phyloP scores from a whole-genome alignment of 2,113 vertebrate species.

The Atractosteus spatula region DNA sequence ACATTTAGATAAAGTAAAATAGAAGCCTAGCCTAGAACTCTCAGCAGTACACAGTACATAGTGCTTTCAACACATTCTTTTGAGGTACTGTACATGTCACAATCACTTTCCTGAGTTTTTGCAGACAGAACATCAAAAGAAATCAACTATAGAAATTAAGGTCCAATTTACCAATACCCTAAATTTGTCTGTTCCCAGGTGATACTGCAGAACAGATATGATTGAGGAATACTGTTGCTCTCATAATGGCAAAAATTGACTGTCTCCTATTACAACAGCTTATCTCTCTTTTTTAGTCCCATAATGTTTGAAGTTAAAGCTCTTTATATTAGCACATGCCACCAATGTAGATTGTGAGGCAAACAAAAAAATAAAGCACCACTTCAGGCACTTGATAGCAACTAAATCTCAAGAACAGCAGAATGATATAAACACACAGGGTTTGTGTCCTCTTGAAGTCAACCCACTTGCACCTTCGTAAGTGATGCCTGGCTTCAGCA shows the following conservation, averaged over 20 bases:
- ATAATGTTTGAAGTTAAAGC: conserved; percentile 96
- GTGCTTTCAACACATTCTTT: conserved; percentile 91
- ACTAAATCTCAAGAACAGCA: conserved; percentile 98
- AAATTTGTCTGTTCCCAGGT: conserved; percentile 73
- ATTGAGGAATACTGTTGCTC: conserved; percentile 89
- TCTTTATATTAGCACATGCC: conserved; percentile 97
- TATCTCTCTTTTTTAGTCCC: conserved; percentile 78
- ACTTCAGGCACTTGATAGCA: conserved; percentile 99
- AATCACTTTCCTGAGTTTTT: conserved; percentile 98
- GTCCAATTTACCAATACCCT: conserved; percentile 87
- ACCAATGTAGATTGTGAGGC: conserved; percentile 96
- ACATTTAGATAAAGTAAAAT: conserved; percentile 83
- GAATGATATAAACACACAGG: conserved; percentile 86
- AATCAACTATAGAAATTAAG: conserved; percentile 86
- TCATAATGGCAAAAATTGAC: conserved; percentile 82
- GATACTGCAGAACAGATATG: conserved; percentile 85
- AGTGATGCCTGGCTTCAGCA: conserved; percentile 75
- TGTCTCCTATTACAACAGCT: conserved; percentile 70
- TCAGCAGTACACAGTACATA: conserved; percentile 73
- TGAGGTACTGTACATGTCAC: conserved; percentile 98
- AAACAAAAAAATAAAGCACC: conserved; percentile 95
- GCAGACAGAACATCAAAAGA: conserved; percentile 85
- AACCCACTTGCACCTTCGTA: conserved; percentile 78
- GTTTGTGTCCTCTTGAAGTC: conserved; percentile 78
- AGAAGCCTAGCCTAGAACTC: conserved; percentile 84